Evolutionary conservation across 2,797 vertebrate genomes (phyloP), one percentile per base, ranked within the genome.

Genomic region (Discoglossus pictus): DNA sequence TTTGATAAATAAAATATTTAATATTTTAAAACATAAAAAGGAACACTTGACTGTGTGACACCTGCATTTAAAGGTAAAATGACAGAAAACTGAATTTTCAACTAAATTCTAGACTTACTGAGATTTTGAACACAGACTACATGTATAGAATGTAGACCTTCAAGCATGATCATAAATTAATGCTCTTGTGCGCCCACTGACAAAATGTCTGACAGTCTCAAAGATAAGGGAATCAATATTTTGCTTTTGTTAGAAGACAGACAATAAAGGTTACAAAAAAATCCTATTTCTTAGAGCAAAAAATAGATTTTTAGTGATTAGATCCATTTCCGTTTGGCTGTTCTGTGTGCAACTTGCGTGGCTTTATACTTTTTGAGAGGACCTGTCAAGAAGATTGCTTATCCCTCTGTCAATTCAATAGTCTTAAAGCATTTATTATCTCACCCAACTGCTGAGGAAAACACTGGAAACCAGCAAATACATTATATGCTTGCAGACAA

Each of bases 201-300:
- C 13, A 59, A 35, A 17, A 2, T 0, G 6, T 35, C 25, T 11
- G 21, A 2, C 1, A 36, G 1, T 62, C 44, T 50, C 11, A n/a
- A n/a, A 27, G 53, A 65, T 65, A 65, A 56, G 17, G 10, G 38
- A 66, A 58, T 60, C 54, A 60, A 67, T 60, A 66, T 13, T 58
- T 58, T 35, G 13, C 35, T 43, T 27, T 23, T 6, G 0, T 35
- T 38, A 53, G n/a, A 7, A 71, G n/a, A 40, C 1, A 13, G 27
- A 38, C 0, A 48, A 4, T 67, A 60, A 58, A 15, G 1, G 5
- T 9, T 23, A 15, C 23, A 40, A 24, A n/a, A 67, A 8, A 59
- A 34, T 11, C 24, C 50, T 44, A 44, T 58, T 21, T 47, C 36
- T 21, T 43, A 39, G 11, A 1, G 10, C 23, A 27, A 66, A 39